These are phyloP conservation scores for Octodonta nipae DNA, from an alignment of 2,888 invertebrate genomes.

Conservation along the genomic window DNA sequence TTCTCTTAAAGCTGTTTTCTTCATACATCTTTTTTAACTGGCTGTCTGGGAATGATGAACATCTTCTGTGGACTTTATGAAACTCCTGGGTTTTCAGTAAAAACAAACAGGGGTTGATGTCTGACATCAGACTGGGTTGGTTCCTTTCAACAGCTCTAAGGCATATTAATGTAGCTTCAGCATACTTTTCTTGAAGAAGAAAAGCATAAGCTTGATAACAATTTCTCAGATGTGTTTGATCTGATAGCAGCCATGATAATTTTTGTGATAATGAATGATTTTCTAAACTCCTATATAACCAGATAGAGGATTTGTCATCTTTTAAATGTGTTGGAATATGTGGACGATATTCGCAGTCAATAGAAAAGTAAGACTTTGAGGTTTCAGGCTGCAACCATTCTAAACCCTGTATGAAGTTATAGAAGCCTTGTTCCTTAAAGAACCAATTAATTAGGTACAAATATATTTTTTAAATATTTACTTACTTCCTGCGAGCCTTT, in stretches of 20 bases:
- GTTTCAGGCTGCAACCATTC: constrained; percentile 46
- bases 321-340: constrained; percentile 37
- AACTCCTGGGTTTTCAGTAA: constrained; percentile 26
- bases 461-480: constrained; percentile 3
- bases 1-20: constrained; percentile 8
- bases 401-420: constrained; percentile 45
- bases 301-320: constrained; percentile 40
- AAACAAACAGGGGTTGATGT: constrained; percentile 45
- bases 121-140: constrained; percentile 46
- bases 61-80: constrained; percentile 40
- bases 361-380: constrained; percentile 37
- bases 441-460: constrained; percentile 3
- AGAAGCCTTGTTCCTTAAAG: constrained; percentile 39
- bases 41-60: constrained; percentile 43
- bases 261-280: constrained; percentile 44
- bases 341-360: constrained; percentile 34
- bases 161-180: constrained; percentile 48
- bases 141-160: constrained; percentile 50
- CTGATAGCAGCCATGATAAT: constrained; percentile 47
- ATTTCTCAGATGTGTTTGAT: constrained; percentile 44
- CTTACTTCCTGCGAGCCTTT: constrained; percentile 16
- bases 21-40: constrained; percentile 24
- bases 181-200: constrained; percentile 44
- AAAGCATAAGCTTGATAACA: constrained; percentile 47
- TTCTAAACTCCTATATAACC: constrained; percentile 42